phyloP scores from a whole-genome alignment of 2,888 invertebrate species.

The Carabus problematicus region DNA sequence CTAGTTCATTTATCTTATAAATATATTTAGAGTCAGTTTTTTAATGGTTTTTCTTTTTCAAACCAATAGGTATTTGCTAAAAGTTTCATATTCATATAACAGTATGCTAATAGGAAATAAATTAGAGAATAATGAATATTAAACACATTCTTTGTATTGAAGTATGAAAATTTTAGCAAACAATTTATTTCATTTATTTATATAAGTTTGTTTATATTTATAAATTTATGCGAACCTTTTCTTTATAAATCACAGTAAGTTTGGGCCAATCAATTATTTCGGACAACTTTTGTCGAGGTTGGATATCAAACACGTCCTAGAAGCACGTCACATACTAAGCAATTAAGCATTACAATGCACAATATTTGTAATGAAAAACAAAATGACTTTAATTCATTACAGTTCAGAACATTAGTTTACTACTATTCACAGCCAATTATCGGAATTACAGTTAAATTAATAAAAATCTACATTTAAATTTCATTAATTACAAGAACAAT shows the following conservation, averaged over 20 bases:
- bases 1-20: conserved; percentile 37
- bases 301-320: conserved; percentile 73
- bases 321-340: conserved; percentile 55
- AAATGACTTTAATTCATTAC: conserved; percentile 21
- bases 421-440: conserved; percentile 29
- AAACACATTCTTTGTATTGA: background rate
- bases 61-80: conserved; percentile 43
- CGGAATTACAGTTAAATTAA: conserved; percentile 26
- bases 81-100: conserved; percentile 3
- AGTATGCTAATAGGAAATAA: background rate
- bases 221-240: conserved; percentile 68
- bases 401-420: conserved; percentile 27
- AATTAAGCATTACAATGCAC: conserved; percentile 38
- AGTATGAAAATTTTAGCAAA: conserved; percentile 29
- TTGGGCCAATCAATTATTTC: conserved; percentile 82
- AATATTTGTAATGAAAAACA: conserved; percentile 20
- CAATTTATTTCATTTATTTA: conserved; percentile 32
- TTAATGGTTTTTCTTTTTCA: conserved; percentile 42
- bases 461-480: conserved; percentile 40
- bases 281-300: conserved; percentile 72
- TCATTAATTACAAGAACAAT: conserved; percentile 28
- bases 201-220: conserved; percentile 32
- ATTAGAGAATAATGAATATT: background rate
- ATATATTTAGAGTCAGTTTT: conserved; percentile 38
- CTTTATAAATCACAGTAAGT: conserved; percentile 70